A percentile compares a stretch with the other conserved stretches of the same genome.
phyloP scores from a whole-genome alignment of 2,113 vertebrate species.

The Chrysochloris asiatica region DNA sequence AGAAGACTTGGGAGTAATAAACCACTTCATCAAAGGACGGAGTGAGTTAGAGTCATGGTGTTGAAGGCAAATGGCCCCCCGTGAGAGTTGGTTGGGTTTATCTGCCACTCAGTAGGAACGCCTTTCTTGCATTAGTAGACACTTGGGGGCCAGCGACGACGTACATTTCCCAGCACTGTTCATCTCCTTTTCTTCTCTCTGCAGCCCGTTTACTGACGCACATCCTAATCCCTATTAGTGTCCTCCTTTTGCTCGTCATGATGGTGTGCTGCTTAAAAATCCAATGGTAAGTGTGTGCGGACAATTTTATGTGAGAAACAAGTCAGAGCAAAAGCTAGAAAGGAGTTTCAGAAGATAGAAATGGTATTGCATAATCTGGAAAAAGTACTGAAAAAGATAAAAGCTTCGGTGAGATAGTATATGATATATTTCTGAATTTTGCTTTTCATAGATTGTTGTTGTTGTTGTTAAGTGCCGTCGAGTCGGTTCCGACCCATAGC shows the following conservation, averaged over 20 bases:
- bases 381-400: not conserved
- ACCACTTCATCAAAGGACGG: not conserved
- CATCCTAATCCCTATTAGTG: slow-evolving; percentile 65
- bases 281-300: slow-evolving; percentile 81
- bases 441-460: no score
- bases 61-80: not conserved
- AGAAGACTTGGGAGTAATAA: not conserved
- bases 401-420: not conserved
- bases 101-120: not conserved
- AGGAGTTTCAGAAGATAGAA: not conserved
- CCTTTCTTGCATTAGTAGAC: not conserved
- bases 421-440: not conserved
- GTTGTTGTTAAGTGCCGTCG: no score
- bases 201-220: slow-evolving; percentile 70
- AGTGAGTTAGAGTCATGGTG: not conserved
- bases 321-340: not conserved
- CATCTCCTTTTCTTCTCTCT: slow-evolving; percentile 43
- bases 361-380: not conserved
- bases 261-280: slow-evolving; percentile 79
- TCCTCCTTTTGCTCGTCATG: slow-evolving; percentile 64
- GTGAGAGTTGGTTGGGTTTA: not conserved
- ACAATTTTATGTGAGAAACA: not conserved
- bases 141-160: not conserved
- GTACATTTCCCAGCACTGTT: not conserved
- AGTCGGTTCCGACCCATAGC: no score